Base-by-base conservation (phyloP, 2,797 vertebrate species). In the Melopsittacus undulatus region DNA sequence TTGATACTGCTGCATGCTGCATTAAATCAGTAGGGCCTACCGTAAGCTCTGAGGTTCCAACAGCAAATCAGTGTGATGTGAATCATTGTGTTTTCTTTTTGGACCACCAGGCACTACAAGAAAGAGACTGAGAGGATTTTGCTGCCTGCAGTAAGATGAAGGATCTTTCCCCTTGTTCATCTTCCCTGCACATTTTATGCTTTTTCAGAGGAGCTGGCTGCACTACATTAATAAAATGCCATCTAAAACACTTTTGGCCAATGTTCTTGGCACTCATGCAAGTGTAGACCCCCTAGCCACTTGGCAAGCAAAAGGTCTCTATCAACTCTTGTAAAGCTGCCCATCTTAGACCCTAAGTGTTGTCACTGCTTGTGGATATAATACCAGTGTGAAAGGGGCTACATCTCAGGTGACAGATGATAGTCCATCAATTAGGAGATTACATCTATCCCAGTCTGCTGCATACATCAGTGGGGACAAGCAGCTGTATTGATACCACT, bases 21-120 rank as follows among this genome's bases (percentile, higher is more conserved):
- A 83, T 70, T 95, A 90, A 94, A 94, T 96, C 91, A 92, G 38
- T 54, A 30, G 78, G 38, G 75, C 56, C 81, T 94, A 13, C 45
- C 0, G 0, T 85, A 75, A 83, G 64, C 72, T 92, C 52, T 68
- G 38, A 91, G 42, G 45, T 96, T 91, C 75, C 70, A 75, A 11
- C 78, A 89, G 90, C 88, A 94, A 77, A 84, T 87, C 90, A 54
- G 78, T 42, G 52, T 0, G 0, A 46, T 40, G 64, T 96, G 88
- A 96, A 90, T 96, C 77, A 84, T 7, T 9, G 2, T 61, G 61
- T 90, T 95, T 87, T 82, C 88, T 77, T 94, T 90, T 77, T 86
- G 67, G 70, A n/a, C 80, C 14, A 9, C 27, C 32, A 3, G 48
- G 61, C 68, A 42, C 59, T 48, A n/a, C 0, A 1, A 92, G 67